These are phyloP conservation scores for Numenius phaeopus DNA, from an alignment of 2,797 vertebrate genomes.

Conservation along the genomic window DNA sequence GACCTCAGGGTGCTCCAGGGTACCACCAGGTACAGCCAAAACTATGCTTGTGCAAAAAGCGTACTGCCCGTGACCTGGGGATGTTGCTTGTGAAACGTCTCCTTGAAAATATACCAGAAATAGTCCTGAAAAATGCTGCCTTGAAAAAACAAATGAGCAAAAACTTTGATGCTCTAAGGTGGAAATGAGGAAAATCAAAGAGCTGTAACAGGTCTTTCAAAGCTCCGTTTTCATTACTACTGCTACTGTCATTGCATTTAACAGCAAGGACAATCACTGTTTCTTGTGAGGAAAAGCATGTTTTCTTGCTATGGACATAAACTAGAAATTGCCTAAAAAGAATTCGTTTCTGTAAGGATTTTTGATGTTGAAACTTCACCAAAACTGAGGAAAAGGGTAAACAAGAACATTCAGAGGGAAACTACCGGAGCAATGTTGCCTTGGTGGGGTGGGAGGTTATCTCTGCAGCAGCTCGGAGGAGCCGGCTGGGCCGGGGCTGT, in stretches of 20 bases:
- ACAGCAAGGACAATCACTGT: neutral
- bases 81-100: neutral
- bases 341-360: neutral
- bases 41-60: neutral
- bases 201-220: neutral
- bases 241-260: neutral
- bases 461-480: neutral
- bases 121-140: neutral
- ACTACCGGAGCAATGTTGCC: neutral
- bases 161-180: neutral
- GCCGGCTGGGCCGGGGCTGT: rapidly evolving
- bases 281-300: neutral
- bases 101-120: neutral
- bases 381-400: neutral
- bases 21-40: neutral
- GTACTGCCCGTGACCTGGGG: neutral
- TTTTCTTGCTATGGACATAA: neutral
- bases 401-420: neutral
- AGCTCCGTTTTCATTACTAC: neutral
- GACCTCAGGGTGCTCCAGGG: neutral
- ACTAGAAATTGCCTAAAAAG: neutral
- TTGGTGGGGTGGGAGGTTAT: rapidly evolving
- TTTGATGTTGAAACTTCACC: neutral
- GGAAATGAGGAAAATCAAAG: neutral
- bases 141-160: neutral